Evolutionary conservation across 2,888 invertebrate species (phyloP), one percentile per base, ranked within the genome.

Genomic region (Melipona bicolor): DNA sequence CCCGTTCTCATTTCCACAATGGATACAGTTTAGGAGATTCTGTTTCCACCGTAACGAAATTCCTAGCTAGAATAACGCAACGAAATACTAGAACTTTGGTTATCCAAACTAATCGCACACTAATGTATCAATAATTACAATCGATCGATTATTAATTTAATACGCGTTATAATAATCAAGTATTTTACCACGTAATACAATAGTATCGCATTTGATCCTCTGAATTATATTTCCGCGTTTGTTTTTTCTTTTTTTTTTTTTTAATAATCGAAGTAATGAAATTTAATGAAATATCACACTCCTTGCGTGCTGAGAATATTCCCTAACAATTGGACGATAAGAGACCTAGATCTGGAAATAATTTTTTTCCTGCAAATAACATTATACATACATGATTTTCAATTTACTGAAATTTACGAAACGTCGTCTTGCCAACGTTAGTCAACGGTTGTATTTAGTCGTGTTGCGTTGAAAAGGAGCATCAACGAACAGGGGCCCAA

Each of bases 391-490:
- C 54, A 21, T 56, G 72, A 79, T 67, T 67, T 32, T 36, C 24
- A 43, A 43, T 43, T 11, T 43, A 43, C 43, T 9, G 43, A 43
- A 43, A 43, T 43, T 43, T 43, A 72, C 11, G 36, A 4, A 19
- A 56, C 69, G 69, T 21, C 27, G 32, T 62, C 64, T 24, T 68
- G 78, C 64, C 72, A 83, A 69, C 78, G 59, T 83, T 78, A 79
- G 49, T 24, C n/a, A n/a, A 50, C 17, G 61, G 62, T 68, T 50
- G 59, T 81, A 27, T 43, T 17, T 50, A n/a, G 27, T 19, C 1
- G 43, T 2, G 2, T 43, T 43, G 54, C 36, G 19, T 54, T 27
- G n/a, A 61, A 56, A 56, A 52, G n/a, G 19, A 4, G 36, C 32
- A 49, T 9, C 6, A 43, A 21, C 56, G 32, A 32, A 21, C 21